Evolutionary conservation across 2,113 vertebrate genomes (phyloP).

Genomic region (Oophaga pumilio): DNA sequence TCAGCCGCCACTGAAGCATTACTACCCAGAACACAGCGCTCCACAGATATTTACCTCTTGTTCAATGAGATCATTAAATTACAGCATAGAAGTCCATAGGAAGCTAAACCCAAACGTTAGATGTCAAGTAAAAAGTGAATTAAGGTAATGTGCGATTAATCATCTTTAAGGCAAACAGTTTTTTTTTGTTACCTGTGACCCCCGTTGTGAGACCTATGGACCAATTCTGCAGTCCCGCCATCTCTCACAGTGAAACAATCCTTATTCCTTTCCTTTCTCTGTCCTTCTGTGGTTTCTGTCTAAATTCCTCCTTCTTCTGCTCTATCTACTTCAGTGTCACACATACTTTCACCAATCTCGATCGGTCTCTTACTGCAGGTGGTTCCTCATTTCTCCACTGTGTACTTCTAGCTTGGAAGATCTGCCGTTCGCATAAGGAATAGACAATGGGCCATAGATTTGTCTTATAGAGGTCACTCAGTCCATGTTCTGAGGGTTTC

Average conservation of each 20-base stretch:
- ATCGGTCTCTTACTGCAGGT: slow-evolving; percentile 47
- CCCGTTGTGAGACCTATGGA: neutral
- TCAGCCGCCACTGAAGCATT: neutral
- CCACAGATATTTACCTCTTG: neutral
- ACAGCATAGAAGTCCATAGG: neutral
- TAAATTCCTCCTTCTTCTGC: slow-evolving; percentile 34
- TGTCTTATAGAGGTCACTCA: neutral
- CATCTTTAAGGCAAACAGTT: neutral
- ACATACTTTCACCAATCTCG: slow-evolving; percentile 34
- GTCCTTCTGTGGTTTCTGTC: slow-evolving; percentile 29
- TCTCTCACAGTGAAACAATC: slow-evolving; percentile 10
- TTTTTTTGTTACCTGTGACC: slow-evolving; percentile 36
- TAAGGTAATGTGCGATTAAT: neutral
- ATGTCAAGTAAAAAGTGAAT: neutral
- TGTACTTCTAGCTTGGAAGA: neutral
- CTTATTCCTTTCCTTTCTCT: slow-evolving; percentile 23
- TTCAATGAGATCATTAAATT: neutral
- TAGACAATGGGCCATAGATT: neutral
- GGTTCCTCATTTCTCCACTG: slow-evolving; percentile 50
- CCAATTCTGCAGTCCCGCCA: slow-evolving; percentile 39
- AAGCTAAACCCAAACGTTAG: neutral
- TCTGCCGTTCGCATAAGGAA: neutral
- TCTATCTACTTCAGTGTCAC: neutral
- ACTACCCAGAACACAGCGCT: neutral
- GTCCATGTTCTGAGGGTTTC: neutral